Percentiles rank a stretch among this genome's conserved stretches.
phyloP scores from a whole-genome alignment of 2,113 vertebrate genomes.

The Lamprologus speciosus region DNA sequence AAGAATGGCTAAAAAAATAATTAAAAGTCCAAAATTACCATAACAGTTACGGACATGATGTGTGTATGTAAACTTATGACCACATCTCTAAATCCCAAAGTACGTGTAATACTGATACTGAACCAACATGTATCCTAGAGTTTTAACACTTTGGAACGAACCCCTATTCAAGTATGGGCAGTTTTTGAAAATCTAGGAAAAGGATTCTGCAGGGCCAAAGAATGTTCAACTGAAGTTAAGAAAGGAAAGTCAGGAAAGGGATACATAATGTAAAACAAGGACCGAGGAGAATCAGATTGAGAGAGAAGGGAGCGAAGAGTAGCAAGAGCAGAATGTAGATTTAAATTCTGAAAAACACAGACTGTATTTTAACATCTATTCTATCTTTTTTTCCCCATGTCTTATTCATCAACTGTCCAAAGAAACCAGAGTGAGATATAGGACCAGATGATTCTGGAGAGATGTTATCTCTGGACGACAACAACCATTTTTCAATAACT shows the following conservation, averaged over 20 bases:
- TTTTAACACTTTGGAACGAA: neutral
- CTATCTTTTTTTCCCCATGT: neutral
- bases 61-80: neutral
- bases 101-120: neutral
- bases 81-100: neutral
- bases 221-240: neutral
- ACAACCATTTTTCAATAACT: constrained; percentile 1
- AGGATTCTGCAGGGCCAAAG: neutral
- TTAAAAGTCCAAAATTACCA: neutral
- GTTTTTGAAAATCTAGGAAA: neutral
- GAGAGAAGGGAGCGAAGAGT: neutral
- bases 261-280: neutral
- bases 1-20: neutral
- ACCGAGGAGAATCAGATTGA: neutral
- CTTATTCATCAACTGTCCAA: neutral
- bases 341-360: neutral
- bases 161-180: neutral
- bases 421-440: neutral
- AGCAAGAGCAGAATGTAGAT: neutral
- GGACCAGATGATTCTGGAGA: neutral
- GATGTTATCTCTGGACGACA: neutral
- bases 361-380: neutral
- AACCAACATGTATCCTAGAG: neutral
- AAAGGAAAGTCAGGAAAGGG: neutral
- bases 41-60: fast-evolving